phyloP scores from a whole-genome alignment of 2,797 vertebrate species.

The Phrynocephalus forsythii region DNA sequence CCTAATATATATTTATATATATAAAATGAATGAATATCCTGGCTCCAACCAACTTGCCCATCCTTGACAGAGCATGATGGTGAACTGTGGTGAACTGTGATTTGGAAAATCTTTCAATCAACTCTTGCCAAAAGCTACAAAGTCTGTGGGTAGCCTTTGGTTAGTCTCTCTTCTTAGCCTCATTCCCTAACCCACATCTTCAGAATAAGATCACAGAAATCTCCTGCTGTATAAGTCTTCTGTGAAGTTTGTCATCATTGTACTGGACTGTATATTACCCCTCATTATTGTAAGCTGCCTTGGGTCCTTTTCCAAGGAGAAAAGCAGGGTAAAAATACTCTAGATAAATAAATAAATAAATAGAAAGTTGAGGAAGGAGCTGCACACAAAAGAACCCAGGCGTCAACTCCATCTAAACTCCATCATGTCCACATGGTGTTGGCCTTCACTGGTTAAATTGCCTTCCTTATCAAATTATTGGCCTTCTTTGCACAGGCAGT shows the following conservation, averaged over 20 bases:
- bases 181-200: not conserved
- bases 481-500: not conserved
- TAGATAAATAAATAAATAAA: not conserved
- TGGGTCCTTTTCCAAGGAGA: too few species aligned
- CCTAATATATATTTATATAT: too few species aligned
- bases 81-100: not conserved
- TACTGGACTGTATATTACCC: too few species aligned
- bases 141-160: not conserved
- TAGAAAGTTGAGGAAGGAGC: not conserved
- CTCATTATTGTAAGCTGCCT: too few species aligned
- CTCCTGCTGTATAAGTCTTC: not conserved
- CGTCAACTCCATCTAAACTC: not conserved
- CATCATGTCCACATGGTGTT: not conserved
- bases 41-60: too few species aligned
- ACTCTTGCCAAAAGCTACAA: not conserved
- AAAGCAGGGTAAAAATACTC: too few species aligned
- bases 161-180: too few species aligned
- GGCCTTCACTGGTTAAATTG: not conserved
- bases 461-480: constrained; percentile 17
- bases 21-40: too few species aligned
- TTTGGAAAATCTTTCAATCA: not conserved
- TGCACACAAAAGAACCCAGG: rapidly evolving
- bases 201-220: not conserved
- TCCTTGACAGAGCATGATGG: not conserved
- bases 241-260: not conserved